A percentile compares a stretch with the other conserved stretches of the same genome.
Conservation (phyloP, 2,888 invertebrate genomes). For the Cantharis flavilabris region DNA sequence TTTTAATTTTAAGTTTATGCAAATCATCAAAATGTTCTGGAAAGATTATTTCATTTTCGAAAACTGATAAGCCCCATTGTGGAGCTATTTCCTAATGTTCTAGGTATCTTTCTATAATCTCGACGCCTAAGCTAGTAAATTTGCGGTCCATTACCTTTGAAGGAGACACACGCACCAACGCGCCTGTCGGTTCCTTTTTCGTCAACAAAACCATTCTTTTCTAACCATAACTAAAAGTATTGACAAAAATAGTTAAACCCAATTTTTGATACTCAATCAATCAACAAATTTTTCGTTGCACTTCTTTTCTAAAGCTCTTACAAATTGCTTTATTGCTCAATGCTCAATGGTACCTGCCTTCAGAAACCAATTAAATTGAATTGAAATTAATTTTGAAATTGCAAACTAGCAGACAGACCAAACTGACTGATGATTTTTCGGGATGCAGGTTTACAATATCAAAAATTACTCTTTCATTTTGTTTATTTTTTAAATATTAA, state of each 20-base stretch:
- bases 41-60: too few relatives aligned
- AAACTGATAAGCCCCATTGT: background rate
- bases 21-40: background rate
- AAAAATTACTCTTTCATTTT: too few relatives aligned
- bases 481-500: too few relatives aligned
- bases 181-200: constrained; percentile 48
- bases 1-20: background rate
- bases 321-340: background rate
- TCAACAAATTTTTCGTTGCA: background rate
- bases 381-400: too few relatives aligned
- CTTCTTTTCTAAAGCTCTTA: background rate
- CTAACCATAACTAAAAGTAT: background rate
- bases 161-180: constrained; percentile 52
- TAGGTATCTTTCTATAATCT: constrained; percentile 25
- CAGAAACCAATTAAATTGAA: background rate
- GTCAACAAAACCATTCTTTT: constrained; percentile 35
- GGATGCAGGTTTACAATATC: too few relatives aligned
- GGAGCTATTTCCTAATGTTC: background rate
- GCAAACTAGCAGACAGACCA: too few relatives aligned
- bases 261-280: background rate
- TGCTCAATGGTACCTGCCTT: background rate
- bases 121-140: constrained; percentile 29
- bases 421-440: too few relatives aligned
- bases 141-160: constrained; percentile 50
- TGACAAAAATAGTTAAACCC: background rate